These are phyloP conservation scores for Onychostoma macrolepis DNA, from an alignment of 2,113 vertebrate genomes.

Conservation along the genomic window DNA sequence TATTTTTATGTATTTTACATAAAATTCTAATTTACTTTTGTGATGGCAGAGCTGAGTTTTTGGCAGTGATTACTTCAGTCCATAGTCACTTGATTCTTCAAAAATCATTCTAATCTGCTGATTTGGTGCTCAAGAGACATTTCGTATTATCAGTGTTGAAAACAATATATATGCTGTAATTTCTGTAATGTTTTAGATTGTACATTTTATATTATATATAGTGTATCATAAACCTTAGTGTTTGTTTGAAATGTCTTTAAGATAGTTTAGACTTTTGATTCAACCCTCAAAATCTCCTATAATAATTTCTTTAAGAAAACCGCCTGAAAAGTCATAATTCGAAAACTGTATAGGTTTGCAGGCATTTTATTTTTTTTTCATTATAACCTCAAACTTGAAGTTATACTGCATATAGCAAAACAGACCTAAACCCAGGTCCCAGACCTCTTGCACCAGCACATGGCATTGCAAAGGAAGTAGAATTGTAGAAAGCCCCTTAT, in stretches of 20 bases:
- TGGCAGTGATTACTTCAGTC: too few relatives aligned
- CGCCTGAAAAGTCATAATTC: neutral
- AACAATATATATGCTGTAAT: neutral
- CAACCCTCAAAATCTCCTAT: neutral
- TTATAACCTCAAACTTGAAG: neutral
- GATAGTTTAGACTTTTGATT: neutral
- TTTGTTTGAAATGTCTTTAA: neutral
- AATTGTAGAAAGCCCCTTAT: conserved; percentile 50
- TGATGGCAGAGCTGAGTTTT: too few relatives aligned
- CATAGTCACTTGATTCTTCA: neutral
- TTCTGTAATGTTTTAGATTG: too few relatives aligned
- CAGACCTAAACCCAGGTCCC: neutral
- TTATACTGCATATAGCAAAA: neutral
- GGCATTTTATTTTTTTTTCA: neutral
- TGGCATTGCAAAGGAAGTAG: conserved; percentile 35
- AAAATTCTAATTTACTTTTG: too few relatives aligned
- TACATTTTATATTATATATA: too few relatives aligned
- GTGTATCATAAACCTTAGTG: neutral
- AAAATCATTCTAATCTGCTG: neutral
- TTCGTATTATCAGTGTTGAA: neutral
- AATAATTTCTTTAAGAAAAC: neutral
- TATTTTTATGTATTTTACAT: too few relatives aligned
- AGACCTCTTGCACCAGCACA: neutral
- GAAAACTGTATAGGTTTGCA: neutral
- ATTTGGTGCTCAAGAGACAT: neutral